Conservation (phyloP, 2,888 invertebrate genomes). For the Prostheceraeus crozeri region DNA sequence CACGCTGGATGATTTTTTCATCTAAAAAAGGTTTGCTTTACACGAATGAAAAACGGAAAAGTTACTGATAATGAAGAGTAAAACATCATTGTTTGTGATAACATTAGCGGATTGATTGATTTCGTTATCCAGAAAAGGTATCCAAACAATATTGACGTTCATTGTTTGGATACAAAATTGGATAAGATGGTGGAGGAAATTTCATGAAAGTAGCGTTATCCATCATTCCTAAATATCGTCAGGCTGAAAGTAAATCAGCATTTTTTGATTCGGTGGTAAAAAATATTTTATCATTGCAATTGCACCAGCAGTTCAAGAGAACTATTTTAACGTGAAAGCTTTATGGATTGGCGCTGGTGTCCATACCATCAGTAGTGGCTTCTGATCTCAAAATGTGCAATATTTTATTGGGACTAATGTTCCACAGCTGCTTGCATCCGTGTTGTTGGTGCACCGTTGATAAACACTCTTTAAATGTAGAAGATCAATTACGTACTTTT, state of each 20-base stretch:
- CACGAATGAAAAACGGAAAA: too few relatives aligned
- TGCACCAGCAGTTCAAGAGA: conserved; percentile 28
- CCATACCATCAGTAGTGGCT: conserved; percentile 1
- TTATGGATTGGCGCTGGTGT: conserved; percentile 16
- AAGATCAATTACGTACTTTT: conserved; percentile 24
- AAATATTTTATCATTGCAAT: conserved; percentile 28
- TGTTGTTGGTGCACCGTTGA: conserved; percentile 22
- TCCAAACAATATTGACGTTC: too few relatives aligned
- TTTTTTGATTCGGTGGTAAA: conserved; percentile 22
- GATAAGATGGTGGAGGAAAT: too few relatives aligned
- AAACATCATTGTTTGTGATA: too few relatives aligned
- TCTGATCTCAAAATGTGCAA: conserved; percentile 18
- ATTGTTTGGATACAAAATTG: too few relatives aligned
- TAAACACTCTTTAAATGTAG: conserved; percentile 9
- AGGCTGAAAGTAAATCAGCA: conserved; percentile 1
- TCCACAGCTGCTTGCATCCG: conserved; percentile 25
- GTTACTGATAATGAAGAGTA: too few relatives aligned
- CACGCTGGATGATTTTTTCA: too few relatives aligned
- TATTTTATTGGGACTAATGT: conserved; percentile 26
- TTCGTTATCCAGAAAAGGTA: too few relatives aligned
- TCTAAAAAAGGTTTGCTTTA: too few relatives aligned
- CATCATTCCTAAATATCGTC: too few relatives aligned
- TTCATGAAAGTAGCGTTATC: too few relatives aligned
- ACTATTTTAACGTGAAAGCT: conserved; percentile 13
- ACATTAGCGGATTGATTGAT: too few relatives aligned